Base-by-base conservation (phyloP, 2,888 invertebrate species). In the Sericinus montela region DNA sequence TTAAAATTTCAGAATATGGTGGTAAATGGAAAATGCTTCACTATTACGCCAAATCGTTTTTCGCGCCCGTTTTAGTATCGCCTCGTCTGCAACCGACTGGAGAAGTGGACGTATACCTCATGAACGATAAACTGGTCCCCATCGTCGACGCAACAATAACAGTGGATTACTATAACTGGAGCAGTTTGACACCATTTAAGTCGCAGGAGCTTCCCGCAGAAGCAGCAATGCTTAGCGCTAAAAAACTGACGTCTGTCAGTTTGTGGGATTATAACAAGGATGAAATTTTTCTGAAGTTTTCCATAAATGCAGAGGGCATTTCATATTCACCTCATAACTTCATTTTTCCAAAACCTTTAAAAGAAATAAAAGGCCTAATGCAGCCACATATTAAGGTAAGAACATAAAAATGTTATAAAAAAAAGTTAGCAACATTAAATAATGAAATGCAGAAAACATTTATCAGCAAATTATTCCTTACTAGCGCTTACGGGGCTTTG, bases 1-100 rank as follows among this genome's bases (percentile, higher is more conserved):
- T 37, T 11, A 40, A 14, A 8, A 49, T 75, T 75, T 29, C 81
- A 94, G 95, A 96, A 77, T 93, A 91, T 65, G 90, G 90, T 29
- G 94, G 95, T 8, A 90, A 91, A 59, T 96, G 96, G 96, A 97
- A 97, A 79, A 93, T 95, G 91, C 81, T 97, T 1, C 98, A 99
- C 66, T 97, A 98, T 76, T 97, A 92, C 76, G 96, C 96, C 0
- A 91, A 91, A 58, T 90, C 94, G 1, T 98, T 98, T 71, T 96
- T 98, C 71, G 92, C 94, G 0, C 95, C 95, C 0, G 84, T 94
- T 15, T 87, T 95, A 14, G 90, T 95, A 11, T 93, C 91, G 0
- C 91, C 91, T 0, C 86, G 92, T 32, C 69, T 91, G 10, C 83
- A 89, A 8, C 45, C 69, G 0, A 68, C 82, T 0, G 80, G 90